These are phyloP conservation scores for Scaptomyza flava DNA, from an alignment of 2,888 invertebrate species.

Conservation along the genomic window DNA sequence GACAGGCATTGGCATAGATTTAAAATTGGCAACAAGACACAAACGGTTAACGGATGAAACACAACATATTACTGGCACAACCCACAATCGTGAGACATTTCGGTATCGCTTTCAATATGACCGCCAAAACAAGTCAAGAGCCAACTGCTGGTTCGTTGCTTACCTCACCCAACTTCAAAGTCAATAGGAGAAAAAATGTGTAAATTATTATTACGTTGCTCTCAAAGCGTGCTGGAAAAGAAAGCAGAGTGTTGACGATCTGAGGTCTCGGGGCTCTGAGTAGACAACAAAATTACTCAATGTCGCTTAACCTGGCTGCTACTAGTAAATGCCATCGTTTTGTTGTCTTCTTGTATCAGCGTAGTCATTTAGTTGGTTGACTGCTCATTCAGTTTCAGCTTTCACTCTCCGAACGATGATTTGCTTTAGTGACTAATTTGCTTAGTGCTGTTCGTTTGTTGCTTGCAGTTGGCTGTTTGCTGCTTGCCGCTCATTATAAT, in stretches of 20 bases:
- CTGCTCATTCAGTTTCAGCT: constrained; percentile 54
- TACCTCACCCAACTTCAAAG: constrained; percentile 57
- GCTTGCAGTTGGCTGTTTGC: neutral
- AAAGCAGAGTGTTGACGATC: constrained; percentile 52
- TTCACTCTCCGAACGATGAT: constrained; percentile 59
- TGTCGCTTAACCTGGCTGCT: constrained; percentile 28
- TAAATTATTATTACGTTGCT: constrained; percentile 66
- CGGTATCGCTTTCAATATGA: constrained; percentile 69
- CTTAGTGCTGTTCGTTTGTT: constrained; percentile 15
- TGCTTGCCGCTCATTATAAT: constrained; percentile 53
- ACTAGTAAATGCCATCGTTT: constrained; percentile 39
- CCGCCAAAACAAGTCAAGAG: constrained; percentile 58
- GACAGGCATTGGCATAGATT: constrained; percentile 73
- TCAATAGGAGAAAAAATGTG: constrained; percentile 51
- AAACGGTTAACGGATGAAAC: constrained; percentile 11
- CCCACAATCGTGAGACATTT: constrained; percentile 50
- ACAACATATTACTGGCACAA: constrained; percentile 42
- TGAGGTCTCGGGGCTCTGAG: constrained; percentile 17
- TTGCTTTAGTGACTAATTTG: constrained; percentile 44
- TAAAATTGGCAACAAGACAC: constrained; percentile 32
- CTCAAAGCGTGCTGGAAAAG: constrained; percentile 44
- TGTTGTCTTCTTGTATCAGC: constrained; percentile 19
- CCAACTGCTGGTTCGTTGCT: constrained; percentile 34
- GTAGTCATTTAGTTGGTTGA: constrained; percentile 13
- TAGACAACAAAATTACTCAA: constrained; percentile 73